Base-by-base conservation (phyloP, 2,888 invertebrate genomes). In the Penaeus monodon region DNA sequence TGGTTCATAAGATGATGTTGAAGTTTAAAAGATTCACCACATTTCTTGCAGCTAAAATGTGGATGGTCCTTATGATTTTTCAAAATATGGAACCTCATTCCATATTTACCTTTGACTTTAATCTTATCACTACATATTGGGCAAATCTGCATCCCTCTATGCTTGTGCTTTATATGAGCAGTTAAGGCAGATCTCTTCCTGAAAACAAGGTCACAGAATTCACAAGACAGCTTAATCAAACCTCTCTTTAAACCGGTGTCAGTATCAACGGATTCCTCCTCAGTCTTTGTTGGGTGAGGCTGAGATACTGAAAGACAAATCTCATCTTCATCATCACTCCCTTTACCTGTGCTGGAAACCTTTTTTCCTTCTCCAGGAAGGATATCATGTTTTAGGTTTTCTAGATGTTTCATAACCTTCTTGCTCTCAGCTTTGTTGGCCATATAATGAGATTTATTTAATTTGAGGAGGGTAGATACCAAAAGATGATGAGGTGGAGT, bases 1-100 rank as follows among this genome's bases (percentile, higher is more conserved):
- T 90, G 89, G 66, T 90, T 90, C 65, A 68, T 88, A 24, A 90
- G 79, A 74, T 90, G 89, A 64, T 90, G 89, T 24, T 87, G 82
- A 33, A 90, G 77, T 33, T 82, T 88, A 68, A 90, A 90, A 22
- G 83, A 76, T 63, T 86, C 88, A 29, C 87, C 88, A 84, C 89
- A 90, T 68, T 86, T 82, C 17, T 74, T 79, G 83, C 89, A 90
- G n/a, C 84, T 78, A 64, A 86, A 85, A 33, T 63, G 79, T 57
- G 85, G 84, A 27, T 86, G 82, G 38, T 88, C 82, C 74, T 84
- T 88, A 63, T 90, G 89, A n/a, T 63, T 82, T 73, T 87, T 88
- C 66, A 87, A 70, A 33, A 90, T 90, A 73, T 90, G 89, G 79
- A 88, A 86, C 70, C 77, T 86, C 88, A 90, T 86, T 20, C 86